A percentile compares a stretch with the other conserved stretches of the same genome.
Evolutionary conservation across 1,140 invertebrate genomes (phyloP).

Genomic region (Euglossa dilemma): DNA sequence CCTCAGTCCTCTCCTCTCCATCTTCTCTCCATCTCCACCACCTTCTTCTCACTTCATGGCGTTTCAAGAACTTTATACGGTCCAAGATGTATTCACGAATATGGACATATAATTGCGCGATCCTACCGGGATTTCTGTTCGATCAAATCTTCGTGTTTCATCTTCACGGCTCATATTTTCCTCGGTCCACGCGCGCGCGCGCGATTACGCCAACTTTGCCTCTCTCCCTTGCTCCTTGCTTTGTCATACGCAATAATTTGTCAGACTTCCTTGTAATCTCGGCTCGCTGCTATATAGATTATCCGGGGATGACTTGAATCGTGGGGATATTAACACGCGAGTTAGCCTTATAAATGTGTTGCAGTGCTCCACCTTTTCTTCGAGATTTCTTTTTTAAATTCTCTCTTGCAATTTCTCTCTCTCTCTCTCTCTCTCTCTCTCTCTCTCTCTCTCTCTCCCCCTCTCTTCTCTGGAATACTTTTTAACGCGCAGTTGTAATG

Average conservation of each 20-base stretch:
- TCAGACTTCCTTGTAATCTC: not conserved
- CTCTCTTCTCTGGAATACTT: no score
- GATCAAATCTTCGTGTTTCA: not conserved
- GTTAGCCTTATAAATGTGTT: not conserved
- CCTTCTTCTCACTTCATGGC: constrained; percentile 27
- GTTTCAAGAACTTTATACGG: constrained; percentile 60
- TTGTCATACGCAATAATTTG: not conserved
- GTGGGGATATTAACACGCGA: no score
- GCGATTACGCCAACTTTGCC: no score
- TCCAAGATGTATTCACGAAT: constrained; percentile 49
- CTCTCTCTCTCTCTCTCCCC: no score
- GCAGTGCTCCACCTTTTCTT: no score
- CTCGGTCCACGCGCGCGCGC: no score
- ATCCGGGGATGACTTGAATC: not conserved
- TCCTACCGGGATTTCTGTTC: not conserved
- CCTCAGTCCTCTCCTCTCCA: not conserved
- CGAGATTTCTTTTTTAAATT: no score
- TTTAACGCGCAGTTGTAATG: no score
- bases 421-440: no score
- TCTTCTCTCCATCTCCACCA: constrained; percentile 28
- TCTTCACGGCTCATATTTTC: not conserved
- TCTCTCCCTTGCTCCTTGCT: not conserved
- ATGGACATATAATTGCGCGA: constrained; percentile 42
- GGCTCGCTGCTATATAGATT: not conserved
- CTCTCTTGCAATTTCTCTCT: no score